Percentiles rank a stretch among this genome's conserved stretches.
Conservation (phyloP, 2,113 vertebrate genomes). For the Copsychus sechellarum region DNA sequence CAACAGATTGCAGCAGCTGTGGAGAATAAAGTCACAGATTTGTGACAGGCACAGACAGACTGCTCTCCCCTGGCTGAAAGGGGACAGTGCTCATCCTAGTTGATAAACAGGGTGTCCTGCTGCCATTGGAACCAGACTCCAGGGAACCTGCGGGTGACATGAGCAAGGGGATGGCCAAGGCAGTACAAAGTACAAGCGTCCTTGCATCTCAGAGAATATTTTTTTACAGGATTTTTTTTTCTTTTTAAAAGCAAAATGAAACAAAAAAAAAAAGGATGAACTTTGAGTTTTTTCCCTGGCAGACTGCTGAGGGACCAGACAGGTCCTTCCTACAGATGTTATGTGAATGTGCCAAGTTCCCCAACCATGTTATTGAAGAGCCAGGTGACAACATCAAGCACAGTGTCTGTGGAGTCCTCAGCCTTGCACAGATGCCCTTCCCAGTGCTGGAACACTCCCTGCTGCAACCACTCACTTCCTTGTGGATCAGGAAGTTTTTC, state of each 20-base stretch:
- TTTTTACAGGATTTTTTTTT: conserved; percentile 53
- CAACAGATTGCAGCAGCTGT: conserved; percentile 97
- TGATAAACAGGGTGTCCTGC: conserved; percentile 30
- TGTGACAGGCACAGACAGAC: conserved; percentile 78
- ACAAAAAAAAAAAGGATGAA: not conserved
- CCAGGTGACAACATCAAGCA: not conserved
- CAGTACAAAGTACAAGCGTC: conserved; percentile 49
- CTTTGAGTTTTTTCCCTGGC: conserved; percentile 8
- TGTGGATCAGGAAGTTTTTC: not conserved
- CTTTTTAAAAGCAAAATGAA: conserved; percentile 32
- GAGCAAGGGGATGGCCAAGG: conserved; percentile 28
- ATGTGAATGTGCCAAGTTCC: conserved; percentile 56
- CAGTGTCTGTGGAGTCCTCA: not conserved
- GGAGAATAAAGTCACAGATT: conserved; percentile 98
- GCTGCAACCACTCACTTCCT: not conserved
- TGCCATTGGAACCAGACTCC: conserved; percentile 38
- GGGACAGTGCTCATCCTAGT: conserved; percentile 23
- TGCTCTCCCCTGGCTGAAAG: conserved; percentile 18
- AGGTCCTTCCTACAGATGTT: not conserved
- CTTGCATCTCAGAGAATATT: conserved; percentile 67
- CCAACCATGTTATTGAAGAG: not conserved
- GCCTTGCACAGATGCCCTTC: not conserved
- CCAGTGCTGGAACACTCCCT: not conserved
- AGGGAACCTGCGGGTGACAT: not conserved
- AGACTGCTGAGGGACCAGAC: not conserved